These are phyloP conservation scores for Plagodis pulveraria DNA, from an alignment of 2,888 invertebrate genomes.

Conservation along the genomic window DNA sequence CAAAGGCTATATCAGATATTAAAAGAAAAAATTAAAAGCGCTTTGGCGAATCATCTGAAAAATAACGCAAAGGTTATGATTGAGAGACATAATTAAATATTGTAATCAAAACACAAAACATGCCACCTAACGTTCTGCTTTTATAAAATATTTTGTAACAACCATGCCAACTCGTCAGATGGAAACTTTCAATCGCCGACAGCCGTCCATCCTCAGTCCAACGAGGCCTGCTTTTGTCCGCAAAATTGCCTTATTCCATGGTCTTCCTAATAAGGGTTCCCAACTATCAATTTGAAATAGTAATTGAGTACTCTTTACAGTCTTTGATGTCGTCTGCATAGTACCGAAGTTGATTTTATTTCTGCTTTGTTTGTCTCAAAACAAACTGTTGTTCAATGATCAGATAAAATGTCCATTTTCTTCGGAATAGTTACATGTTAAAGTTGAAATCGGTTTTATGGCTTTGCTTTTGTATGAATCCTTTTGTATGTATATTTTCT, in stretches of 20 bases:
- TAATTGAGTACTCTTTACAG: slow-evolving; percentile 71
- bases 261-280: slow-evolving; percentile 75
- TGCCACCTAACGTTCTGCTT: slow-evolving; percentile 9
- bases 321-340: slow-evolving; percentile 77
- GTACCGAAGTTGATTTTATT: slow-evolving; percentile 52
- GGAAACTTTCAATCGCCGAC: slow-evolving; percentile 79
- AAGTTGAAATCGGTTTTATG: slow-evolving; percentile 13
- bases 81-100: no score
- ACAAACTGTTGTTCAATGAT: slow-evolving; percentile 45
- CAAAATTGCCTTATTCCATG: slow-evolving; percentile 80
- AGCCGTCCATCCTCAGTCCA: slow-evolving; percentile 49
- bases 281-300: slow-evolving; percentile 75
- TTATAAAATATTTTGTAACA: not conserved
- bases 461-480: slow-evolving; percentile 12
- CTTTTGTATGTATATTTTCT: not conserved
- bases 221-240: slow-evolving; percentile 77
- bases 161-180: slow-evolving; percentile 56
- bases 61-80: no score
- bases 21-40: no score
- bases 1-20: no score
- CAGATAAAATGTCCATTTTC: slow-evolving; percentile 47
- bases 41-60: no score
- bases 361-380: slow-evolving; percentile 51
- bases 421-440: slow-evolving; percentile 13
- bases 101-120: no score